Conservation (phyloP, 1,140 invertebrate genomes). For the Megathymus violae region DNA sequence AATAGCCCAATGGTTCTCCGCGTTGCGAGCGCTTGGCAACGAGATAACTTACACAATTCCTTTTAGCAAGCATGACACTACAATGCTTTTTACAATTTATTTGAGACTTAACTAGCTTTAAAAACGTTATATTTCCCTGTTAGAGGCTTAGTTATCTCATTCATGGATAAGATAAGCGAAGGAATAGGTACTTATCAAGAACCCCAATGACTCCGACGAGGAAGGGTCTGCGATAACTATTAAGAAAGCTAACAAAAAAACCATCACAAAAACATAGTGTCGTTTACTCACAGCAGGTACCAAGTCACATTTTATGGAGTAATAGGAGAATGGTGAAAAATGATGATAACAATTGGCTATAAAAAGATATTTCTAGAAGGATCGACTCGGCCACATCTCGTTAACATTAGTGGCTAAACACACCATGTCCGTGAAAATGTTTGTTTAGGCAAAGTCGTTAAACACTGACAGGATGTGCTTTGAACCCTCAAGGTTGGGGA, state of each 20-base stretch:
- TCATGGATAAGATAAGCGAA: constrained; percentile 63
- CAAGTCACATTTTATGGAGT: constrained; percentile 28
- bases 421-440: constrained; percentile 70
- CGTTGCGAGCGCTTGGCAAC: constrained; percentile 18
- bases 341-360: constrained; percentile 21
- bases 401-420: constrained; percentile 61
- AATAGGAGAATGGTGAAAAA: constrained; percentile 3
- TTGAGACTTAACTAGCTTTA: constrained; percentile 21
- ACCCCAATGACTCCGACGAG: constrained; percentile 47
- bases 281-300: constrained; percentile 61
- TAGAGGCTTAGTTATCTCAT: constrained; percentile 48
- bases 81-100: constrained; percentile 18
- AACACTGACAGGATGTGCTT: constrained; percentile 72
- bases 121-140: constrained; percentile 51
- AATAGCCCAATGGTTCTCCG: constrained; percentile 33
- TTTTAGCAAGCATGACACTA: constrained; percentile 1
- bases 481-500: constrained; percentile 74
- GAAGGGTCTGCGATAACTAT: constrained; percentile 57
- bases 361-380: constrained; percentile 22
- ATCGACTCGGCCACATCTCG: constrained; percentile 39
- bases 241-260: constrained; percentile 54
- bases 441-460: constrained; percentile 79
- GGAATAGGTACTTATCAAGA: constrained; percentile 55
- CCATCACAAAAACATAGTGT: constrained; percentile 52
- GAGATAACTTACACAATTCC: constrained; percentile 13